Evolutionary conservation across 2,888 invertebrate species (phyloP).

Genomic region (Lottia gigantea): DNA sequence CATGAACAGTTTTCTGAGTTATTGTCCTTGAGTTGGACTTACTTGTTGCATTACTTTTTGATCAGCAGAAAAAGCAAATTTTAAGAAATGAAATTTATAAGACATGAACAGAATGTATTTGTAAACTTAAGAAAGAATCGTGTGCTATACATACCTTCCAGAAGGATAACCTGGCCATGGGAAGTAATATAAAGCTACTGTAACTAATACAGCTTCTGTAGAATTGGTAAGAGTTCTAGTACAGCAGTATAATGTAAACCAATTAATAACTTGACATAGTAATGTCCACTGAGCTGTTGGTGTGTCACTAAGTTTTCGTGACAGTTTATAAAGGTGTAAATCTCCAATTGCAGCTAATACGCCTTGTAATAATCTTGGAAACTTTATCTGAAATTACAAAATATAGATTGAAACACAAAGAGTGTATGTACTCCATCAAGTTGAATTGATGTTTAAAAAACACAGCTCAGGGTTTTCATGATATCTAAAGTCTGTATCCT

Average conservation of each 20-base stretch:
- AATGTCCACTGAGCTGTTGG: constrained; percentile 76
- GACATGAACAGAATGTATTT: constrained; percentile 15
- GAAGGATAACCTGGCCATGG: constrained; percentile 62
- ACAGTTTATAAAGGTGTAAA: constrained; percentile 74
- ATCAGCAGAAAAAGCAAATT: too few relatives aligned
- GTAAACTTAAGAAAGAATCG: background rate
- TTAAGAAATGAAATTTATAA: background rate
- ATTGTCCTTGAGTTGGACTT: too few relatives aligned
- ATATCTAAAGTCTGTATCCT: too few relatives aligned
- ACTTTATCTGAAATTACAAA: constrained; percentile 72
- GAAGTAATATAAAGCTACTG: constrained; percentile 81
- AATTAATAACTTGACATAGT: constrained; percentile 80
- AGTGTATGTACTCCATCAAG: too few relatives aligned
- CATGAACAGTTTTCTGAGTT: too few relatives aligned
- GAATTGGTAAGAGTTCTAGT: constrained; percentile 90
- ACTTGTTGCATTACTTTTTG: too few relatives aligned
- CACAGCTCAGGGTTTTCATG: too few relatives aligned
- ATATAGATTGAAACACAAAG: background rate
- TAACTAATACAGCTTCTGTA: constrained; percentile 84
- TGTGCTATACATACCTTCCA: background rate
- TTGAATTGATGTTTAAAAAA: too few relatives aligned
- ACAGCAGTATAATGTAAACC: constrained; percentile 93
- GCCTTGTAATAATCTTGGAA: constrained; percentile 87
- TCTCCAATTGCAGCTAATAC: constrained; percentile 81
- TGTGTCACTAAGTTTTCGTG: constrained; percentile 68